A percentile compares a stretch with the other conserved stretches of the same genome.
Evolutionary conservation across 23 tunicate genomes (phyloP).

Genomic region (Trididemnum nubilum): DNA sequence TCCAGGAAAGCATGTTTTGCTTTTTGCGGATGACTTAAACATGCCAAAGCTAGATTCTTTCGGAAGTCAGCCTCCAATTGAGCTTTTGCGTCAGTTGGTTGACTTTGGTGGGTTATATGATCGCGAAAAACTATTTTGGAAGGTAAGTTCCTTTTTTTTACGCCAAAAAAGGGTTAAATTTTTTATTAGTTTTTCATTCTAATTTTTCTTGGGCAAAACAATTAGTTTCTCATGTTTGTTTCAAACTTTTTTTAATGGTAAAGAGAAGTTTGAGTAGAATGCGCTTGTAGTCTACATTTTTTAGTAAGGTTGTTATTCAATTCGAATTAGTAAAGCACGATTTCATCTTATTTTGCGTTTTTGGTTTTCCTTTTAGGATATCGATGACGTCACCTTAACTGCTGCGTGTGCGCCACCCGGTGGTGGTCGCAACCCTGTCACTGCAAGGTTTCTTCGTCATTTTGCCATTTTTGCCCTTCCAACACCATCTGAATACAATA

Average conservation of each 20-base stretch:
- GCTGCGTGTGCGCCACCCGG: constrained; percentile 99
- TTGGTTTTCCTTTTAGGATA: constrained; percentile 69
- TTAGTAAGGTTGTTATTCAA: too few relatives aligned
- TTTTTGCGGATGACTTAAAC: constrained; percentile 95
- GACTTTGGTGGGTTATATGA: constrained; percentile 97
- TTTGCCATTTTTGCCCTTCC: constrained; percentile 93
- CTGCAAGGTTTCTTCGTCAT: constrained; percentile 91
- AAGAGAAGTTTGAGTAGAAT: too few relatives aligned
- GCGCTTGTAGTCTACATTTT: too few relatives aligned
- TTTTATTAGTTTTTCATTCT: background rate
- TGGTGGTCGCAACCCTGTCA: constrained; percentile 98
- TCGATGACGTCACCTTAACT: constrained; percentile 84
- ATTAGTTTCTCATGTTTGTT: too few relatives aligned
- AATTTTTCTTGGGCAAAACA: background rate
- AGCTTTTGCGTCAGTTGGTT: constrained; percentile 88
- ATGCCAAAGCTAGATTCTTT: constrained; percentile 97
- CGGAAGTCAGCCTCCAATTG: constrained; percentile 98
- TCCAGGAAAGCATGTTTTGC: constrained; percentile 59
- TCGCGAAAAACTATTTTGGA: constrained; percentile 97
- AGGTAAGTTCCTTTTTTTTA: constrained; percentile 47
- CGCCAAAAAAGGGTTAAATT: too few relatives aligned
- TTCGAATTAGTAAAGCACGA: too few relatives aligned
- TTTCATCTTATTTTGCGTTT: too few relatives aligned
- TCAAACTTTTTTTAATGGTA: too few relatives aligned
- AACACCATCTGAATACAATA: constrained; percentile 80